These are phyloP conservation scores for Brienomyrus brachyistius DNA, from an alignment of 2,113 vertebrate genomes.

Conservation along the genomic window DNA sequence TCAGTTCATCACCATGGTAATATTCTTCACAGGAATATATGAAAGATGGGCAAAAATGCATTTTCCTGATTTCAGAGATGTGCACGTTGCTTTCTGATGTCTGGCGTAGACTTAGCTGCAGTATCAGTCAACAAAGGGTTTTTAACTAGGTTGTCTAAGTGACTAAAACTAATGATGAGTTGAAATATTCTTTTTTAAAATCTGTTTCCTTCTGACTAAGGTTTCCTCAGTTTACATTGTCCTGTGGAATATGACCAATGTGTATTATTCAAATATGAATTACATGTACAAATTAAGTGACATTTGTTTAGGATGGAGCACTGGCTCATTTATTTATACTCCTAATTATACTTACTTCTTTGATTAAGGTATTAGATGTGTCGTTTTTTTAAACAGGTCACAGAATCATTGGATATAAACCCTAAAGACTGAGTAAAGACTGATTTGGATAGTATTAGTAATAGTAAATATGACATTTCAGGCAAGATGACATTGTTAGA, in stretches of 20 bases:
- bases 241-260: background rate
- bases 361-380: background rate
- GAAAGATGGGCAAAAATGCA: background rate
- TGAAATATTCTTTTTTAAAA: background rate
- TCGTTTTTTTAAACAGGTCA: background rate
- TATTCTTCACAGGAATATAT: background rate
- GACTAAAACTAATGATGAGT: background rate
- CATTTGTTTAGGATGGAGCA: background rate
- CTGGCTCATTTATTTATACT: background rate
- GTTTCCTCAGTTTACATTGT: background rate
- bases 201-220: background rate
- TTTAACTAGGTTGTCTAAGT: background rate
- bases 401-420: background rate
- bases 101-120: background rate
- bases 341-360: background rate
- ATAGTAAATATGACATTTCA: background rate
- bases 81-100: background rate
- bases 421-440: background rate
- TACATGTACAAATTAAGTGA: background rate
- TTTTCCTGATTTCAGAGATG: background rate
- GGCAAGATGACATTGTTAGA: background rate
- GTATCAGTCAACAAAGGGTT: background rate
- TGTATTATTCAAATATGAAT: background rate
- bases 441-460: background rate
- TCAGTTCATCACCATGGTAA: background rate